These are phyloP conservation scores for Bryconaethiops microstoma DNA, from an alignment of 2,797 vertebrate species.

Conservation along the genomic window DNA sequence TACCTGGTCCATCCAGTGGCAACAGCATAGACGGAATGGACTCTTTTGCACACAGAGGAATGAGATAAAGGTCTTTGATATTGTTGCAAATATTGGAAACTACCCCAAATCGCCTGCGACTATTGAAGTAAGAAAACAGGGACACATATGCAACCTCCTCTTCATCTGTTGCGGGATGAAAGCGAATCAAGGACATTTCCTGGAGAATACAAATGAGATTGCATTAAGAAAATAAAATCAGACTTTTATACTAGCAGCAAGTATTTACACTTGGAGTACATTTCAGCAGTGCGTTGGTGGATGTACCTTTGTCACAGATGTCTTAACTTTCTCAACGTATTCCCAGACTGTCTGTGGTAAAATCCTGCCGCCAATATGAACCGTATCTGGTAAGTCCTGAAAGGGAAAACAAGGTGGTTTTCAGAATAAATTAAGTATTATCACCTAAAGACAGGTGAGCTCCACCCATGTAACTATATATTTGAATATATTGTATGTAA, in stretches of 20 bases:
- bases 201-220: constrained; percentile 65
- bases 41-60: constrained; percentile 92
- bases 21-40: constrained; percentile 90
- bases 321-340: constrained; percentile 94
- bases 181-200: constrained; percentile 96
- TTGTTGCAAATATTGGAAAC: constrained; percentile 91
- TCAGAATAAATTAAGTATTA: background rate
- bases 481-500: too few relatives aligned
- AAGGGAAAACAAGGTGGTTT: background rate
- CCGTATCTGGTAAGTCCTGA: constrained; percentile 95
- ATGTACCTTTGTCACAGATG: constrained; percentile 92
- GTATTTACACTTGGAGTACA: background rate
- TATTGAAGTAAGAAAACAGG: constrained; percentile 99
- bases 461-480: too few relatives aligned
- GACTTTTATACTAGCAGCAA: background rate
- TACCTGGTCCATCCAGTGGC: constrained; percentile 96
- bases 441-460: background rate
- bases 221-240: background rate
- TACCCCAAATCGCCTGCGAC: constrained; percentile 95
- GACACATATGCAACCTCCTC: constrained; percentile 98
- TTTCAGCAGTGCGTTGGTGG: background rate
- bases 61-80: constrained; percentile 97
- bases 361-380: constrained; percentile 95
- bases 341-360: constrained; percentile 97
- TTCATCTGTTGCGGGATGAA: constrained; percentile 95